phyloP scores from a whole-genome alignment of 2,797 vertebrate genomes.

The Moxostoma hubbsi region DNA sequence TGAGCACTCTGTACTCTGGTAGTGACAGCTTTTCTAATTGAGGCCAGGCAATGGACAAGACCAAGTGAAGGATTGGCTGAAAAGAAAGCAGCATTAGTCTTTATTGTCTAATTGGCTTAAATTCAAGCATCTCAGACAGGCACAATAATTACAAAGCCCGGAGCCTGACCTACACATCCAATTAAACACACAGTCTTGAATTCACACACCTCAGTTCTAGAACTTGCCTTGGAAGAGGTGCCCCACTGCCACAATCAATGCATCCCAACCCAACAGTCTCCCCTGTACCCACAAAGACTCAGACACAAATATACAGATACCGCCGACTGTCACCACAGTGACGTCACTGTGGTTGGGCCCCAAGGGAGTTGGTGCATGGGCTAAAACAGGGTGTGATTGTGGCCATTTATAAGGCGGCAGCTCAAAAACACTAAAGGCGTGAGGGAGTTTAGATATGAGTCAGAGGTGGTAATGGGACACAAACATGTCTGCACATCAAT shows the following conservation, averaged over 20 bases:
- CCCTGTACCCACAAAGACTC: slow-evolving; percentile 47
- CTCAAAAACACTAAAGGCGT: slow-evolving; percentile 58
- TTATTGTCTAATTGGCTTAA: slow-evolving; percentile 76
- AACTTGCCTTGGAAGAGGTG: slow-evolving; percentile 16
- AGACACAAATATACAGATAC: slow-evolving; percentile 43
- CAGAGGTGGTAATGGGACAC: slow-evolving; percentile 66
- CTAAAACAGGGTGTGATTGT: slow-evolving; percentile 53
- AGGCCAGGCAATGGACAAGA: slow-evolving; percentile 20
- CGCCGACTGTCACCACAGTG: slow-evolving; percentile 65
- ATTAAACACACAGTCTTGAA: neutral
- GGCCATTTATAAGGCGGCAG: slow-evolving; percentile 65
- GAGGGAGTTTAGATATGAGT: slow-evolving; percentile 62
- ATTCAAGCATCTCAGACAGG: slow-evolving; percentile 70
- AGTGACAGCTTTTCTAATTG: no score
- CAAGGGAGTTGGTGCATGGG: slow-evolving; percentile 46
- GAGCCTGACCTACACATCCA: slow-evolving; percentile 24
- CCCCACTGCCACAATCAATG: slow-evolving; percentile 9
- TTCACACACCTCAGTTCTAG: slow-evolving; percentile 14
- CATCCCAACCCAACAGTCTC: neutral
- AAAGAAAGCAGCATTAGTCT: slow-evolving; percentile 58
- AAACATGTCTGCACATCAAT: slow-evolving; percentile 62
- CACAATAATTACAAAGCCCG: slow-evolving; percentile 70
- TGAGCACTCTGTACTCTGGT: no score
- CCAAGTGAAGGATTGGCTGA: slow-evolving; percentile 12
- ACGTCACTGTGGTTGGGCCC: slow-evolving; percentile 64